These are phyloP conservation scores for Oncorhynchus masou DNA, from an alignment of 2,113 vertebrate species.

Conservation along the genomic window DNA sequence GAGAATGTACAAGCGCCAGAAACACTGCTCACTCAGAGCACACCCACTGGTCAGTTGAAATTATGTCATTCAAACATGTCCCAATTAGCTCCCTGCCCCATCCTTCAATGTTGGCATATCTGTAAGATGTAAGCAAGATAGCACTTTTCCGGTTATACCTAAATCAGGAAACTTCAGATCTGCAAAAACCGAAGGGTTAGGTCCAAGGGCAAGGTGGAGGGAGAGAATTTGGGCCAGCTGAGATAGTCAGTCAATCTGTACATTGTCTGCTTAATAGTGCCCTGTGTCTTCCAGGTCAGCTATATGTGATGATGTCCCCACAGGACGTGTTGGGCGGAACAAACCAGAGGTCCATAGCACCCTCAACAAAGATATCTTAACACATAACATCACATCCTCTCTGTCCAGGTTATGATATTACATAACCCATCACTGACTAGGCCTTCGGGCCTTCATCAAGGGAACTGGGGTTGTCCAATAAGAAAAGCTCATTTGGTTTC, in stretches of 20 bases:
- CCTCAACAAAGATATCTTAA: slow-evolving; percentile 66
- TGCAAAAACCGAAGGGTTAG: too few species aligned
- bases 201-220: too few species aligned
- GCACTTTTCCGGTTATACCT: too few species aligned
- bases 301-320: slow-evolving; percentile 97
- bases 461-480: not conserved
- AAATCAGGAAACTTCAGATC: too few species aligned
- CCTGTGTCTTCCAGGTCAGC: slow-evolving; percentile 77
- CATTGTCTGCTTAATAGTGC: not conserved
- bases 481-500: too few species aligned
- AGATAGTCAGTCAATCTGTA: not conserved
- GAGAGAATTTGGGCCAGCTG: too few species aligned
- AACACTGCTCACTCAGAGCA: slow-evolving; percentile 72
- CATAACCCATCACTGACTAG: not conserved
- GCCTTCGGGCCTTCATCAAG: not conserved
- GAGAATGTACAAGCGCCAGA: slow-evolving; percentile 76
- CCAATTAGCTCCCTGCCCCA: not conserved
- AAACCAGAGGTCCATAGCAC: slow-evolving; percentile 86
- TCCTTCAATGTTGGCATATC: too few species aligned
- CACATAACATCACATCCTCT: not conserved
- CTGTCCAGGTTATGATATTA: not conserved
- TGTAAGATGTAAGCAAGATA: too few species aligned
- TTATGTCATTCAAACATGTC: not conserved
- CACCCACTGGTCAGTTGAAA: slow-evolving; percentile 64
- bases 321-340: slow-evolving; percentile 89